phyloP scores from a whole-genome alignment of 2,888 invertebrate species.

The Mesoligia furuncula region DNA sequence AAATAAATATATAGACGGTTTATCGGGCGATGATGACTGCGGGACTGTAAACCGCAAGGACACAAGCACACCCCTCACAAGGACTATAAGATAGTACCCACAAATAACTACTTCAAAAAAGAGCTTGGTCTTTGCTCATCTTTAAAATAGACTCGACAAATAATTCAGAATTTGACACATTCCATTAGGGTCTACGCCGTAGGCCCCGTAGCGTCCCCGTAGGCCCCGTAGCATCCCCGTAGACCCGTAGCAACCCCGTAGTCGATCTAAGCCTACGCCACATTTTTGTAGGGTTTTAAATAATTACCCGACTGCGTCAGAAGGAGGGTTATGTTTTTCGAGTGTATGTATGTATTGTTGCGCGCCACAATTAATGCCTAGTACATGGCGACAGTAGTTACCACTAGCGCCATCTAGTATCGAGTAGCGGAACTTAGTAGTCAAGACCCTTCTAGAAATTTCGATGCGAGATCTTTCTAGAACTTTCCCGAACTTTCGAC shows the following conservation, averaged over 20 bases:
- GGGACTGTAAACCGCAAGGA: background rate
- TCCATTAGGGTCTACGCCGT: constrained; percentile 4
- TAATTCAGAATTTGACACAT: background rate
- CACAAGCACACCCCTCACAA: background rate
- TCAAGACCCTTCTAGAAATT: too few relatives aligned
- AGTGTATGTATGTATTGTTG: too few relatives aligned
- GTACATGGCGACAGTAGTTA: too few relatives aligned
- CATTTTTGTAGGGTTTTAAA: background rate
- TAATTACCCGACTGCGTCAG: too few relatives aligned
- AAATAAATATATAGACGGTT: background rate
- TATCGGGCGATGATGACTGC: too few relatives aligned
- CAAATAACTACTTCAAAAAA: background rate
- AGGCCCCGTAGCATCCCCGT: background rate
- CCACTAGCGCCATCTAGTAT: too few relatives aligned
- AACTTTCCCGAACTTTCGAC: too few relatives aligned
- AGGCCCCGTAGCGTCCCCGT: background rate
- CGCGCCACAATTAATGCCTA: too few relatives aligned
- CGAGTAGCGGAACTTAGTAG: too few relatives aligned
- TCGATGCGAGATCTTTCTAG: too few relatives aligned
- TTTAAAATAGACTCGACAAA: background rate
- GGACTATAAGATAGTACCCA: background rate
- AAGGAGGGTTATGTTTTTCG: too few relatives aligned
- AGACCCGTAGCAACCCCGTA: constrained; percentile 2
- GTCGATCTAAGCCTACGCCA: background rate
- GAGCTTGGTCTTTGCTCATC: background rate